Conservation (phyloP, 2,113 vertebrate species). For the Hippocampus abdominalis region DNA sequence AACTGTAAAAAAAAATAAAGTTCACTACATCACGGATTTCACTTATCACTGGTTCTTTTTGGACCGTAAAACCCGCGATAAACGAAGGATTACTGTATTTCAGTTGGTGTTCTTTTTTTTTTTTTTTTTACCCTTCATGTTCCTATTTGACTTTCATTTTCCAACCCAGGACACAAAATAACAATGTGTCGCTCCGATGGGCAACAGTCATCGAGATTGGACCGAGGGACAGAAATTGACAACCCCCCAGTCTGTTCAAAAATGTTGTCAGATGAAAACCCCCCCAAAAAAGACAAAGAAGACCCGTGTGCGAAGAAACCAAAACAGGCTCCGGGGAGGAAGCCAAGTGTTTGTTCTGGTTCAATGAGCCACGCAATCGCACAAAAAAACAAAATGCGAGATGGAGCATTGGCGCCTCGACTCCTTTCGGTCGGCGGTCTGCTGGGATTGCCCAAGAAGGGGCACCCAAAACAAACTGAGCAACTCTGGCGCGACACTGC, state of each 20-base stretch:
- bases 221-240: not conserved
- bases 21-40: too few relatives aligned
- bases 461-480: conserved; percentile 37
- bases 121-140: not conserved
- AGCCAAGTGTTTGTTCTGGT: conserved; percentile 43
- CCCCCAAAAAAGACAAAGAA: not conserved
- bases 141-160: not conserved
- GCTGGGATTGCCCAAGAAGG: conserved; percentile 17
- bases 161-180: not conserved
- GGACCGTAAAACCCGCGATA: too few relatives aligned
- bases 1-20: too few relatives aligned
- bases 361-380: conserved; percentile 52
- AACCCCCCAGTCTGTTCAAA: not conserved
- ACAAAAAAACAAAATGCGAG: conserved; percentile 25
- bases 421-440: conserved; percentile 23
- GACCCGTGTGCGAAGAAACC: conserved; percentile 24
- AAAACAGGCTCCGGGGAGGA: conserved; percentile 24
- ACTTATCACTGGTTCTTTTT: too few relatives aligned
- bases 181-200: not conserved
- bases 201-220: not conserved
- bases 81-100: too few relatives aligned
- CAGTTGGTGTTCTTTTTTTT: not conserved
- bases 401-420: conserved; percentile 15
- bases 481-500: conserved; percentile 25
- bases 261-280: not conserved